phyloP scores from a whole-genome alignment of 92 coral and sea anemone genomes.

The Micromussa lordhowensis region DNA sequence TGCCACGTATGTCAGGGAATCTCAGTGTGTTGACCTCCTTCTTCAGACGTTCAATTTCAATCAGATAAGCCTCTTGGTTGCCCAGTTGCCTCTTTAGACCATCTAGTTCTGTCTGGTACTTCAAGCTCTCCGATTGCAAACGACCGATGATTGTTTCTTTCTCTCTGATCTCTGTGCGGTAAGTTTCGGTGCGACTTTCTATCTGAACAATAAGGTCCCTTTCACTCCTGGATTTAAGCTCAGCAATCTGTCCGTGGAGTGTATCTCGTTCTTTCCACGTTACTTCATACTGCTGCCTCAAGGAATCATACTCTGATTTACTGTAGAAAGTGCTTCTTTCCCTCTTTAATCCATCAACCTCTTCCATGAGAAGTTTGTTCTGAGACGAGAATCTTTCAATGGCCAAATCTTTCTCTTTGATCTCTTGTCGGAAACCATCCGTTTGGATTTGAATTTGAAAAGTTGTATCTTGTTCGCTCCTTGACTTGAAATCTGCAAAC shows the following conservation, averaged over 20 bases:
- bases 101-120: conserved; percentile 22
- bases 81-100: conserved; percentile 18
- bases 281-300: conserved; percentile 28
- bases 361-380: conserved; percentile 29
- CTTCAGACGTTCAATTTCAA: conserved; percentile 14
- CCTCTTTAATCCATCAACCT: conserved; percentile 39
- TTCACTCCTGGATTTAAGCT: conserved; percentile 15
- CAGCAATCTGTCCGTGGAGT: conserved; percentile 7
- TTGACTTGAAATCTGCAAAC: conserved; percentile 23
- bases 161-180: conserved; percentile 21
- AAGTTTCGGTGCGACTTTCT: conserved; percentile 15
- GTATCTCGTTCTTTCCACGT: conserved; percentile 19
- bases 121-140: conserved; percentile 5
- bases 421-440: conserved; percentile 52
- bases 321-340: conserved; percentile 21
- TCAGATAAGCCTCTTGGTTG: conserved; percentile 12
- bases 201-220: conserved; percentile 9
- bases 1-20: conserved; percentile 14
- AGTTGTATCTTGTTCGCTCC: conserved; percentile 21
- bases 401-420: conserved; percentile 42
- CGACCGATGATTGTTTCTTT: conserved; percentile 19
- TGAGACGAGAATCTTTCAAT: conserved; percentile 47
- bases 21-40: conserved; percentile 7
- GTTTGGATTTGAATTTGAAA: conserved; percentile 27
- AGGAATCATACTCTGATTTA: conserved; percentile 26